Percentiles rank a stretch among this genome's conserved stretches.
These are phyloP conservation scores for Chorisops tibialis DNA, from an alignment of 2,888 invertebrate species.

Conservation along the genomic window DNA sequence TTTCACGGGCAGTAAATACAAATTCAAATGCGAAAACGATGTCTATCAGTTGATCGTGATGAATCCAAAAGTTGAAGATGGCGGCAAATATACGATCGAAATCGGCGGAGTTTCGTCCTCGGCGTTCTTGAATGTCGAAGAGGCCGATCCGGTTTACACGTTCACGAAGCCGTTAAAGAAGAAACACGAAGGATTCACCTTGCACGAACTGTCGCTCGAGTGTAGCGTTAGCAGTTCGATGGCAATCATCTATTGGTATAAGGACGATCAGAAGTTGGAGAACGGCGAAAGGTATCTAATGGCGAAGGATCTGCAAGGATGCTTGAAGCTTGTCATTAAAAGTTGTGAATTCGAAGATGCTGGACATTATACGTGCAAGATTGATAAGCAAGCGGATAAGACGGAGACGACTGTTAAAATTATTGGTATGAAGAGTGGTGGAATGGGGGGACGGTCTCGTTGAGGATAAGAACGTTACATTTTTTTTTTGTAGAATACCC, in stretches of 20 bases:
- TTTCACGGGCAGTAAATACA: conserved; percentile 94
- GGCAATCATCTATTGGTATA: conserved; percentile 93
- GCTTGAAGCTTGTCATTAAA: conserved; percentile 83
- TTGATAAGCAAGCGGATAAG: conserved; percentile 84
- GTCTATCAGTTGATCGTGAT: conserved; percentile 85
- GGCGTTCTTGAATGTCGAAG: conserved; percentile 94
- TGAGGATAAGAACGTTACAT: background rate
- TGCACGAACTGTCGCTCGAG: conserved; percentile 86
- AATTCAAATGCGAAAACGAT: conserved; percentile 90
- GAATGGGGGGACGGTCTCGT: no score
- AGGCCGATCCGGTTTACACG: conserved; percentile 89
- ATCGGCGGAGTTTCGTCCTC: conserved; percentile 85
- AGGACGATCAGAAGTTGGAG: conserved; percentile 74
- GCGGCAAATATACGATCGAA: conserved; percentile 94
- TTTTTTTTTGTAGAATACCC: conserved; percentile 72
- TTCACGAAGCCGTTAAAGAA: conserved; percentile 90
- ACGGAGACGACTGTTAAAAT: conserved; percentile 79
- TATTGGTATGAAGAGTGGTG: conserved; percentile 58
- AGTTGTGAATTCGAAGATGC: conserved; percentile 78
- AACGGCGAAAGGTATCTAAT: conserved; percentile 78
- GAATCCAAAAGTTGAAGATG: conserved; percentile 92
- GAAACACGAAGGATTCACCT: conserved; percentile 82
- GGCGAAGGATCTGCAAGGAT: conserved; percentile 88
- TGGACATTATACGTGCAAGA: conserved; percentile 84
- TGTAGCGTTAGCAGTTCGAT: conserved; percentile 92